A percentile compares a stretch with the other conserved stretches of the same genome.
Conservation (phyloP, 2,113 vertebrate genomes). For the Silurus asotus region DNA sequence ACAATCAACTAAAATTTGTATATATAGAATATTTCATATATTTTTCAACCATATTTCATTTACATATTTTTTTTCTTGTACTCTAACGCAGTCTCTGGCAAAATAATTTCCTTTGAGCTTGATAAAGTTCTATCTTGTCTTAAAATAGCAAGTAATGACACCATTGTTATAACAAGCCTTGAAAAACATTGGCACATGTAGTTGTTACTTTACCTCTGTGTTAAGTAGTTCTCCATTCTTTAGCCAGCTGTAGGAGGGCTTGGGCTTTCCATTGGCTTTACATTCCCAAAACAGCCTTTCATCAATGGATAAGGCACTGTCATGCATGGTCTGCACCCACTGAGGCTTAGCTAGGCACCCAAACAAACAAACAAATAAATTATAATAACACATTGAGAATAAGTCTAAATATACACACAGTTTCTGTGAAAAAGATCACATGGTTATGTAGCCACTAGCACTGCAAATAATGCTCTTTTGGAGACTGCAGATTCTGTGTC, state of each 20-base stretch:
- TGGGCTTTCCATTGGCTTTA: slow-evolving; percentile 86
- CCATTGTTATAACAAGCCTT: too few species aligned
- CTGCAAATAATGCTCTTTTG: background rate
- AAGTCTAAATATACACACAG: background rate
- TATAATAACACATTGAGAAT: slow-evolving; percentile 31
- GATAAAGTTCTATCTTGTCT: too few species aligned
- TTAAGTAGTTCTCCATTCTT: slow-evolving; percentile 83
- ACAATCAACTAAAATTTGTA: background rate
- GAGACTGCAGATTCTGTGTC: slow-evolving; percentile 20
- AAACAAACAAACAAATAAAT: slow-evolving; percentile 46
- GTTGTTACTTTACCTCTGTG: slow-evolving; percentile 74
- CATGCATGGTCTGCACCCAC: slow-evolving; percentile 85
- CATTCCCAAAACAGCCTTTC: slow-evolving; percentile 88
- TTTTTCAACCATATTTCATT: too few species aligned
- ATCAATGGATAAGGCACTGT: slow-evolving; percentile 81
- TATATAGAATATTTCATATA: too few species aligned
- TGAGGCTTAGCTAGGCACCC: slow-evolving; percentile 84
- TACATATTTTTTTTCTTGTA: too few species aligned
- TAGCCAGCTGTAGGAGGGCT: slow-evolving; percentile 88
- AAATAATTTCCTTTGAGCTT: too few species aligned
- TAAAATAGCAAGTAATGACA: too few species aligned
- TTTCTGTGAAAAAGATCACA: background rate
- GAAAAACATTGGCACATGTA: background rate
- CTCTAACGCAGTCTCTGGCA: too few species aligned
- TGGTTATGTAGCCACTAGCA: background rate